Percentiles rank a stretch among this genome's conserved stretches.
Evolutionary conservation across 2,113 vertebrate genomes (phyloP).

Genomic region (Protomyctophum bolini): DNA sequence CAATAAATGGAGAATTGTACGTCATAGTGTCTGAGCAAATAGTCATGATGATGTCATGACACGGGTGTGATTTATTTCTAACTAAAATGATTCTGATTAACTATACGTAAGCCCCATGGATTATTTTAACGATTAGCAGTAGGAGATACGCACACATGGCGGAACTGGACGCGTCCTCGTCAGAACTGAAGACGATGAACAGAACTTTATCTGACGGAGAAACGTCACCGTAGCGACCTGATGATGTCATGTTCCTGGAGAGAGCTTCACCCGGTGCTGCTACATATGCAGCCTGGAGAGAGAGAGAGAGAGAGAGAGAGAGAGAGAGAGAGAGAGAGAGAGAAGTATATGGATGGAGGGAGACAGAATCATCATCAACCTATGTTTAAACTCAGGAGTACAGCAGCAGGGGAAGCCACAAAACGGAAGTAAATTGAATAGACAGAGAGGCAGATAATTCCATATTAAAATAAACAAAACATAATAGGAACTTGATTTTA

Average conservation of each 20-base stretch:
- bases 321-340: not conserved
- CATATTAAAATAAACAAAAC: not conserved
- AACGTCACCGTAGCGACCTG: slow-evolving; percentile 39
- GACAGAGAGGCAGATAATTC: not conserved
- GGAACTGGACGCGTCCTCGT: slow-evolving; percentile 70
- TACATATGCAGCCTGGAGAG: slow-evolving; percentile 82
- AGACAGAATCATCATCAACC: not conserved
- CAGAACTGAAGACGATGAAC: slow-evolving; percentile 85
- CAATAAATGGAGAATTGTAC: too few species aligned
- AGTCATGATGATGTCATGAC: too few species aligned
- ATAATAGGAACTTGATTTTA: not conserved
- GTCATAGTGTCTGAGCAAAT: too few species aligned
- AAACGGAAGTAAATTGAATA: not conserved
- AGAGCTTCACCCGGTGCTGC: slow-evolving; percentile 74
- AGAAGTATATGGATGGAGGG: not conserved
- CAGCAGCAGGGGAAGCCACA: not conserved
- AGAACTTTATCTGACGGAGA: slow-evolving; percentile 77
- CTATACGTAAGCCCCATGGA: too few species aligned
- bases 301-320: not conserved
- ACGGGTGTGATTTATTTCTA: too few species aligned
- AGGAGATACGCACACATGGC: slow-evolving; percentile 87
- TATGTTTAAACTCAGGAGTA: too few species aligned
- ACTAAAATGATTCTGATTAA: too few species aligned
- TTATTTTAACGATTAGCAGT: not conserved
- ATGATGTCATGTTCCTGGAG: slow-evolving; percentile 65